Conservation (phyloP, 2,888 invertebrate genomes). For the Neelides folsomi region DNA sequence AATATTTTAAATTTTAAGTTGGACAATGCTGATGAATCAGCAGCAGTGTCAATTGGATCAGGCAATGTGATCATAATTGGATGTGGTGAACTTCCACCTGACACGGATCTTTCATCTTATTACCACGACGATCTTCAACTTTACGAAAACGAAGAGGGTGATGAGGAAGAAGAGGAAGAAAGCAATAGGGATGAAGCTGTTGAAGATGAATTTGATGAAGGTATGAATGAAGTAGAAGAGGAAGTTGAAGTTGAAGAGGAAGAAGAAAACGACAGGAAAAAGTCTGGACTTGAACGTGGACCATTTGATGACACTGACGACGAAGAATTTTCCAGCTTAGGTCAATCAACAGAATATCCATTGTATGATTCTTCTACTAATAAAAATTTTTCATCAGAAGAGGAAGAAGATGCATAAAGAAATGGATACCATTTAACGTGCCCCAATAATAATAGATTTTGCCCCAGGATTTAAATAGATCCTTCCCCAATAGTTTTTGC, state of each 20-base stretch:
- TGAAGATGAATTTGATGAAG: conserved; percentile 7
- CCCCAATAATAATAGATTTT: too few species aligned
- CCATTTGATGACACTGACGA: background rate
- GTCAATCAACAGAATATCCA: too few species aligned
- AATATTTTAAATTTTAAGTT: too few species aligned
- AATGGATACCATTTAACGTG: too few species aligned
- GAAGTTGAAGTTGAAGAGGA: conserved; percentile 3
- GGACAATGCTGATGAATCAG: conserved; percentile 3
- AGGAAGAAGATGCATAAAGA: too few species aligned
- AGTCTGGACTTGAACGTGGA: background rate
- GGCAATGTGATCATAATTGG: conserved; percentile 20
- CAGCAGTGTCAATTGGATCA: conserved; percentile 17
- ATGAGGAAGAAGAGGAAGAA: background rate
- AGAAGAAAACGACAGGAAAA: background rate
- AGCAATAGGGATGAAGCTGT: too few species aligned
- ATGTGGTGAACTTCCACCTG: conserved; percentile 17
- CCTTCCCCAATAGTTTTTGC: too few species aligned
- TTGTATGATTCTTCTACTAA: too few species aligned
- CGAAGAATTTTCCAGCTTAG: background rate
- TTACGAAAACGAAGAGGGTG: background rate
- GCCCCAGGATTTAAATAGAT: too few species aligned
- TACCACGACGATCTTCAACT: too few species aligned
- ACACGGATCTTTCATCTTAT: too few species aligned
- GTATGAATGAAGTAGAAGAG: conserved; percentile 4
- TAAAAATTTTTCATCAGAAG: too few species aligned